Evolutionary conservation across 2,113 vertebrate genomes (phyloP), one percentile per base, ranked within the genome.

Genomic region (Misgurnus anguillicaudatus): DNA sequence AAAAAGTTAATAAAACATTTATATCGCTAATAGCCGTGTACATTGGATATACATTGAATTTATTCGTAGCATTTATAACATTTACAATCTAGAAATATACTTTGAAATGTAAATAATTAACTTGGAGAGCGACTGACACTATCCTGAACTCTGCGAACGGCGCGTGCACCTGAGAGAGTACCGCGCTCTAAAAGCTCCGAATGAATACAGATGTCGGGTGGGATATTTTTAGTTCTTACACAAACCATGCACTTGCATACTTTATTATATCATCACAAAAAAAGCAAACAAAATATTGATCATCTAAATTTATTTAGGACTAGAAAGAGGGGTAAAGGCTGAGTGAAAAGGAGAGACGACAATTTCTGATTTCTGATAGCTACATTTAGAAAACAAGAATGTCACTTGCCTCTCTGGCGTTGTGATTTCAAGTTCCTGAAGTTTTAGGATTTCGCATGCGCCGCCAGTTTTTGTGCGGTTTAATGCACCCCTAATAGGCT

Each of bases 281-380:
- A 82, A 83, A 81, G 83, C 68, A 80, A 78, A 64, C 73, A 60
- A 47, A 85, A 67, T 78, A 80, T 74, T 7, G 53, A 19, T 65
- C 41, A 75, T 78, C 60, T 3, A 36, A 61, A 19, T 69, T 70
- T 45, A 79, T 72, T 78, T 47, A 41, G 38, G 8, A 58, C 31
- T 62, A 16, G 10, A 42, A 42, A 4, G 9, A 63, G 11, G 39
- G 2, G 9, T 0, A 5, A 47, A 58, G 6, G 31, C 24, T 2
- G 3, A 57, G 21, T 47, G 0, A 51, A 61, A 51, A n/a, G 11
- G 1, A 77, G 38, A 66, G 75, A 31, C 1, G 2, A 31, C 24
- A 31, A 2, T 31, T 31, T 31, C 24, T 31, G 24, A 31, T 31
- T n/a, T n/a, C n/a, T n/a, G n/a, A 31, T 31, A 31, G 24, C 24